Conservation (phyloP, 1,140 invertebrate genomes). For the Brachionus paranguensis region DNA sequence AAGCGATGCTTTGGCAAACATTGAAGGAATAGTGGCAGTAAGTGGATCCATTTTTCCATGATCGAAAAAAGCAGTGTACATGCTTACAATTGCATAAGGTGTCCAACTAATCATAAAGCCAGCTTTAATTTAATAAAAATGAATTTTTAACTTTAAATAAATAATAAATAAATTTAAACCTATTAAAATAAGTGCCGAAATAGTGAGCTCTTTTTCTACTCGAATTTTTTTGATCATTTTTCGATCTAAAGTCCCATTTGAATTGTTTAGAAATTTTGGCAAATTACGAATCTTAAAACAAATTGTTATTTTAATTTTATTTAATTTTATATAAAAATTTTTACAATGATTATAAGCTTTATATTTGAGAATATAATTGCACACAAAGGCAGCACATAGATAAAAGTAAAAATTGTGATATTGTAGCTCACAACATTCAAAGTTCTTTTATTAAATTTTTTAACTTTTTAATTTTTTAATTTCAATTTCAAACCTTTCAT, state of each 20-base stretch:
- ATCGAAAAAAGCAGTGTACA: constrained; percentile 11
- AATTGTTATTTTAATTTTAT: too few species aligned
- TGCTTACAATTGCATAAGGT: constrained; percentile 28
- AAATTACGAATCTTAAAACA: background rate
- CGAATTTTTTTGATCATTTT: background rate
- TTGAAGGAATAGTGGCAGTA: constrained; percentile 9
- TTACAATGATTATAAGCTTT: constrained; percentile 28
- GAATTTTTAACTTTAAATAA: too few species aligned
- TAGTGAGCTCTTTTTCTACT: background rate
- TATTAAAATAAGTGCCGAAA: background rate
- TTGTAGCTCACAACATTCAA: constrained; percentile 32
- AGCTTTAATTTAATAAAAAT: background rate
- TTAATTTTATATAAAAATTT: background rate
- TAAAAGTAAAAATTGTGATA: constrained; percentile 32
- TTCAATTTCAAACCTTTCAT: background rate
- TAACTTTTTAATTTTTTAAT: too few species aligned
- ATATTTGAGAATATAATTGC: background rate
- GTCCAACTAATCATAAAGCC: constrained; percentile 20
- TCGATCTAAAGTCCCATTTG: background rate
- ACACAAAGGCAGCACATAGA: constrained; percentile 4
- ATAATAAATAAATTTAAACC: background rate
- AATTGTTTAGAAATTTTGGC: background rate
- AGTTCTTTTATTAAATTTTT: background rate
- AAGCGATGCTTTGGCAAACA: constrained; percentile 16
- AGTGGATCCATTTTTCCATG: background rate